Evolutionary conservation across 2,797 vertebrate species (phyloP).

Genomic region (Thamnophis elegans): DNA sequence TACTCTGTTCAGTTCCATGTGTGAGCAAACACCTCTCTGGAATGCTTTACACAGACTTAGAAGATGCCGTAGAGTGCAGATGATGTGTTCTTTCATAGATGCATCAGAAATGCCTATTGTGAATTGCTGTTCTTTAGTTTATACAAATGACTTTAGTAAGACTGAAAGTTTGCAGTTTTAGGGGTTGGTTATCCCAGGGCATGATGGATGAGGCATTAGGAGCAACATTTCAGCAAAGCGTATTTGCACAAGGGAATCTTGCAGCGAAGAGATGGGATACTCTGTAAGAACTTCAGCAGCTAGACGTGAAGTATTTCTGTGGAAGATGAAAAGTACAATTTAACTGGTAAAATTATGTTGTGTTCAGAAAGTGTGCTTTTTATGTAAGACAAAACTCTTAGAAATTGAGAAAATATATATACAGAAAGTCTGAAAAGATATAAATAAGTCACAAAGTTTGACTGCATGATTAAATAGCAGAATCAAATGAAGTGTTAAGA

Average conservation of each 20-base stretch:
- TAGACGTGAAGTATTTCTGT: neutral
- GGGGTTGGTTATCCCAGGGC: neutral
- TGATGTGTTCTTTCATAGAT: neutral
- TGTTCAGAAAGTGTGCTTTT: neutral
- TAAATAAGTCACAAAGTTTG: neutral
- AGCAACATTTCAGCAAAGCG: neutral
- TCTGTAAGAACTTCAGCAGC: neutral
- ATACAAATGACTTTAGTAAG: neutral
- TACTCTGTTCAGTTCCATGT: neutral
- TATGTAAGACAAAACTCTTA: neutral
- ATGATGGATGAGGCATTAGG: neutral
- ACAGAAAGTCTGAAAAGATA: neutral
- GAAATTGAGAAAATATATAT: neutral
- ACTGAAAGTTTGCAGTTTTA: neutral
- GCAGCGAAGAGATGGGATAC: neutral
- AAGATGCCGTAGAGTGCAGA: neutral
- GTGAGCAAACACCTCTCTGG: neutral
- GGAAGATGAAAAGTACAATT: neutral
- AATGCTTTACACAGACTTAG: neutral
- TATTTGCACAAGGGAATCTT: neutral
- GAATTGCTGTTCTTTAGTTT: neutral
- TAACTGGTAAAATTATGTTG: neutral
- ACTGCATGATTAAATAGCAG: neutral
- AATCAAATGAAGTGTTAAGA: neutral
- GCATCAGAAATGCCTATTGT: neutral